These are phyloP conservation scores for Heliconius charithonia DNA, from an alignment of 2,888 invertebrate genomes.

Conservation along the genomic window DNA sequence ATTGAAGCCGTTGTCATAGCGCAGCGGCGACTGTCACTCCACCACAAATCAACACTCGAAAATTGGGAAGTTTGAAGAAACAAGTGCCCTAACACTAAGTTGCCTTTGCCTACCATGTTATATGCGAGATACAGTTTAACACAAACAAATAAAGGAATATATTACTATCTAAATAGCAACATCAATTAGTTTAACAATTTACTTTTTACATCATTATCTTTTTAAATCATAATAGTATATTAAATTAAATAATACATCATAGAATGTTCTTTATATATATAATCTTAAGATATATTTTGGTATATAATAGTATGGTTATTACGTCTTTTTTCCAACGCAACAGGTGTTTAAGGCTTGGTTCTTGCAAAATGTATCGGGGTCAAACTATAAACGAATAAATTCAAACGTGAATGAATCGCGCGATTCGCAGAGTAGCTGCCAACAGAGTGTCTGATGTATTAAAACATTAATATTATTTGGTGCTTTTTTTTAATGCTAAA, in stretches of 20 bases:
- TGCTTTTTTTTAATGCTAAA: not conserved
- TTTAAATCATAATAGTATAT: not conserved
- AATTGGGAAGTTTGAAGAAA: not conserved
- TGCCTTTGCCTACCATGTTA: not conserved
- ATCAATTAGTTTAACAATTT: constrained; percentile 20
- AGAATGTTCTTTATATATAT: constrained; percentile 6
- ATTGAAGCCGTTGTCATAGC: too few relatives aligned
- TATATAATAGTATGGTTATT: not conserved
- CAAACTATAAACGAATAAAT: constrained; percentile 56
- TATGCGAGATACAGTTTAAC: not conserved
- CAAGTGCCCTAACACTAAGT: not conserved
- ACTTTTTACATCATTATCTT: constrained; percentile 15
- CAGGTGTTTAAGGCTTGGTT: constrained; percentile 51
- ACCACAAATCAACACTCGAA: not conserved
- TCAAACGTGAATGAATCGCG: constrained; percentile 53
- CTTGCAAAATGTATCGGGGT: constrained; percentile 60
- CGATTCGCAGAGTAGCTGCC: constrained; percentile 43
- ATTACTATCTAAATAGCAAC: constrained; percentile 1
- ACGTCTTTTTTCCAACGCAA: constrained; percentile 23
- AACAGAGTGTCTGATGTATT: constrained; percentile 17
- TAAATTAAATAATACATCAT: not conserved
- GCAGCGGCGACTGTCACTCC: too few relatives aligned
- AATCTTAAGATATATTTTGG: not conserved
- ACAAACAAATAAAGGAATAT: not conserved
- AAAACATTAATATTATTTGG: not conserved